Percentiles rank a stretch among this genome's conserved stretches.
Evolutionary conservation across 35 echinoderm and acorn worm genomes (phyloP).

Genomic region (Stichopus chloronotus): DNA sequence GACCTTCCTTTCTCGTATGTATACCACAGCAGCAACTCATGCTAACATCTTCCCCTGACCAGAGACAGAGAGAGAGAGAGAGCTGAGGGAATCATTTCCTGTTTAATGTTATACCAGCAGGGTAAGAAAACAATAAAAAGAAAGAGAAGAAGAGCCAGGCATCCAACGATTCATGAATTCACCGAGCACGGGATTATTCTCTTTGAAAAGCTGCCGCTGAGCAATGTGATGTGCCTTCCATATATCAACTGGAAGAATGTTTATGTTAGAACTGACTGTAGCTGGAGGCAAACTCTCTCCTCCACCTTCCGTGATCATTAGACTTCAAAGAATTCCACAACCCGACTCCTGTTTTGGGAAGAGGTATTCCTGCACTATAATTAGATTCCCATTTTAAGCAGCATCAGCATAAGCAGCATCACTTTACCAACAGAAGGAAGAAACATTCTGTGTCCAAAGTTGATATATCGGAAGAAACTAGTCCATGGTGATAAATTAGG

Average conservation of each 20-base stretch:
- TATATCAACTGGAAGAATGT: constrained; percentile 51
- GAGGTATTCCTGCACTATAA: constrained; percentile 16
- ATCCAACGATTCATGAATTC: background rate
- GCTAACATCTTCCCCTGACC: background rate
- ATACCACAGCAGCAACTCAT: background rate
- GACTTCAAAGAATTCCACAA: constrained; percentile 17
- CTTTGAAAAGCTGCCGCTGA: constrained; percentile 29
- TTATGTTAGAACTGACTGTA: constrained; percentile 15
- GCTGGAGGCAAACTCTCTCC: background rate
- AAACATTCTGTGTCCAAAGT: no score
- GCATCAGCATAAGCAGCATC: no score
- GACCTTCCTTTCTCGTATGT: background rate
- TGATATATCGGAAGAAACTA: no score
- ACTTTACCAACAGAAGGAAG: no score
- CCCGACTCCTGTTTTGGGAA: background rate
- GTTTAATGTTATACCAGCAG: constrained; percentile 14
- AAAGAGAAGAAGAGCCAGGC: background rate
- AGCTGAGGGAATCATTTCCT: constrained; percentile 33
- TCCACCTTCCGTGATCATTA: background rate
- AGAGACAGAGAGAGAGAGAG: background rate
- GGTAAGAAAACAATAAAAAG: constrained; percentile 20
- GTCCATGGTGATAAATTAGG: no score
- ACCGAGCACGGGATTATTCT: background rate
- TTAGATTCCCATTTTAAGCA: background rate
- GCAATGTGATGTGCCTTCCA: constrained; percentile 22